Conservation (phyloP, 2,797 vertebrate species). For the Calcarius lapponicus region DNA sequence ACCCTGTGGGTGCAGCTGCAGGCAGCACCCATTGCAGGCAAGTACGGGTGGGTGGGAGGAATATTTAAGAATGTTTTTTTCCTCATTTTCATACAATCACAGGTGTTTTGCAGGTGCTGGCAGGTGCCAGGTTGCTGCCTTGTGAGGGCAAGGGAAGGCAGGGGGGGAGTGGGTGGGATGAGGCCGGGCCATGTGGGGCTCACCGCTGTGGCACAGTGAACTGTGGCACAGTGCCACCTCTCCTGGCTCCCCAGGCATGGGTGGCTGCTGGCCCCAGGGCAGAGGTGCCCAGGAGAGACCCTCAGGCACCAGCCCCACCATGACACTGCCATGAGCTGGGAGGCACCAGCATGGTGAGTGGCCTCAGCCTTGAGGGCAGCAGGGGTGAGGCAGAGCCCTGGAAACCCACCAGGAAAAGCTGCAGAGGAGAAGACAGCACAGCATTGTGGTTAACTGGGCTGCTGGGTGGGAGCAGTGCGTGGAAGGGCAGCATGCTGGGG, state of each 20-base stretch:
- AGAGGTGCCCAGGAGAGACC: neutral
- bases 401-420: neutral
- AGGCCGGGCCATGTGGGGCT: rapidly evolving
- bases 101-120: neutral
- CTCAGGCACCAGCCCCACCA: neutral
- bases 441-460: rapidly evolving
- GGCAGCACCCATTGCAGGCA: constrained; percentile 39
- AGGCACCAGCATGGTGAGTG: rapidly evolving
- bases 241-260: neutral
- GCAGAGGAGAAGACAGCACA: neutral
- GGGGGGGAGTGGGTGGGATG: rapidly evolving
- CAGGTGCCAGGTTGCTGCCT: neutral
- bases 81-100: neutral
- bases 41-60: neutral
- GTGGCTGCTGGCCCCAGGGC: neutral
- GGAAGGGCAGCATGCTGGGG: neutral
- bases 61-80: neutral
- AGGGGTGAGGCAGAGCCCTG: neutral
- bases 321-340: rapidly evolving
- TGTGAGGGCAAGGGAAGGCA: neutral
- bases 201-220: rapidly evolving
- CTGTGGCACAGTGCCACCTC: neutral
- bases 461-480: neutral
- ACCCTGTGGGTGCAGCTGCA: neutral
- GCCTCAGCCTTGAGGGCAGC: rapidly evolving